These are phyloP conservation scores for Phyllotreta cruciferae DNA, from an alignment of 2,888 invertebrate species.

Conservation along the genomic window DNA sequence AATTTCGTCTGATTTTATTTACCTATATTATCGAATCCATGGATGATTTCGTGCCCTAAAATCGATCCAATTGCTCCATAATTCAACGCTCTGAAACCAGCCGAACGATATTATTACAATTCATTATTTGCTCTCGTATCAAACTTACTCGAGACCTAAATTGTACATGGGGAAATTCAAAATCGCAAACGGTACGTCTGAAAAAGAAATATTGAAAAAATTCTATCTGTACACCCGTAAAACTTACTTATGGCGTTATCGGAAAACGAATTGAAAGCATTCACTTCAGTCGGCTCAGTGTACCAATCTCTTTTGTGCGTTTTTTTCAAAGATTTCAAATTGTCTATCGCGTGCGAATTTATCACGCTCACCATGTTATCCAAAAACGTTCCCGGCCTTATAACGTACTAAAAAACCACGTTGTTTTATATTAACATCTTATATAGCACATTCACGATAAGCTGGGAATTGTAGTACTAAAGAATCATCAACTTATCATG, in stretches of 20 bases:
- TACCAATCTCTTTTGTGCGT: constrained; percentile 72
- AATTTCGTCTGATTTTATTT: not conserved
- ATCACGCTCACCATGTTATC: constrained; percentile 74
- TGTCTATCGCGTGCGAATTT: constrained; percentile 63
- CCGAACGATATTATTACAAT: not conserved
- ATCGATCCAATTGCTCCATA: constrained; percentile 83
- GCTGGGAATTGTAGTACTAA: too few relatives aligned
- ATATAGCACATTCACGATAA: not conserved
- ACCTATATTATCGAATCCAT: constrained; percentile 67
- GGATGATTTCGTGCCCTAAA: constrained; percentile 75
- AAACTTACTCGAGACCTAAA: constrained; percentile 80
- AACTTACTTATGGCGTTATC: constrained; percentile 81
- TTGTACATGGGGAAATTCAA: constrained; percentile 85
- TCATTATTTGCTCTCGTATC: not conserved
- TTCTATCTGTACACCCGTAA: not conserved
- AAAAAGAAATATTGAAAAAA: constrained; percentile 38
- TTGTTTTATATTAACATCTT: not conserved
- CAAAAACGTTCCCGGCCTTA: constrained; percentile 68
- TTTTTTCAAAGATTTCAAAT: constrained; percentile 64
- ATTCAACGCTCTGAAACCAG: constrained; percentile 72
- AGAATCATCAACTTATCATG: too few relatives aligned
- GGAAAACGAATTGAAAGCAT: constrained; percentile 81
- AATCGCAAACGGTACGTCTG: constrained; percentile 85
- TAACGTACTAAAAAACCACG: constrained; percentile 59
- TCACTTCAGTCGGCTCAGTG: constrained; percentile 79